These are phyloP conservation scores for Eurypyga helias DNA, from an alignment of 2,113 vertebrate genomes.

Conservation along the genomic window DNA sequence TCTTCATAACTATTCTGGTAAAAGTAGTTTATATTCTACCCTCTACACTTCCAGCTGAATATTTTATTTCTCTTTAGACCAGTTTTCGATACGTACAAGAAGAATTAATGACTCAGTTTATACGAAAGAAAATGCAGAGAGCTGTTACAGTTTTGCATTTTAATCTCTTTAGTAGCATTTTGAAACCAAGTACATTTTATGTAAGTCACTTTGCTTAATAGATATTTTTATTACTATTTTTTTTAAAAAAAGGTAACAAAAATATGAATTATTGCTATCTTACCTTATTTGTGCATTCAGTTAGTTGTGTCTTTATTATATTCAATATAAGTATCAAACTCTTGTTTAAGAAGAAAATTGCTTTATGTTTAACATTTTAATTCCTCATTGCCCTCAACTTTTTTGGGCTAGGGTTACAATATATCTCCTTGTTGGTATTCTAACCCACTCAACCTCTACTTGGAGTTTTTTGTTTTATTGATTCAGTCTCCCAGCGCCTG, in stretches of 20 bases:
- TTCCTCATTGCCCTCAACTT: background rate
- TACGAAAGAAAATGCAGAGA: background rate
- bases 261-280: background rate
- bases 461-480: slow-evolving; percentile 53
- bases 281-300: background rate
- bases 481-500: slow-evolving; percentile 4
- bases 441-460: background rate
- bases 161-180: background rate
- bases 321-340: background rate
- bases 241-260: background rate
- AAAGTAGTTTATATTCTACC: background rate
- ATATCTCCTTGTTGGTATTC: background rate
- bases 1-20: background rate
- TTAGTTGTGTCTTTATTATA: background rate
- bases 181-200: background rate
- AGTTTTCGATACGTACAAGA: background rate
- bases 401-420: background rate
- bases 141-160: background rate
- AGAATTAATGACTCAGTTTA: background rate
- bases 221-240: background rate
- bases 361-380: background rate
- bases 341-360: background rate
- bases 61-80: background rate
- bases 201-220: background rate
- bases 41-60: background rate